Base-by-base conservation (phyloP, 2,888 invertebrate species). In the Leucania comma region DNA sequence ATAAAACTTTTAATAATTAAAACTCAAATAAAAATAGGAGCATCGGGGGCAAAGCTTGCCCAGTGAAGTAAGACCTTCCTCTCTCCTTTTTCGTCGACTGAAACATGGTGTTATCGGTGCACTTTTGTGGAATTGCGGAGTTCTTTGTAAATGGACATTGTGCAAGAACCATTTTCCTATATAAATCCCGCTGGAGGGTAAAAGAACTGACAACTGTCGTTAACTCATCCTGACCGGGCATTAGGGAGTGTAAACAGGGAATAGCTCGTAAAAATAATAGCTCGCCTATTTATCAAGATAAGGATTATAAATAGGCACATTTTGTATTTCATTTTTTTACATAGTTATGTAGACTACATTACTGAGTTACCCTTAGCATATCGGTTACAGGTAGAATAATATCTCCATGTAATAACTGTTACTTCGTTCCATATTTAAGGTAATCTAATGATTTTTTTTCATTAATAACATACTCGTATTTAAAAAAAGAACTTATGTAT, bases 1-100 rank as follows among this genome's bases (percentile, higher is more conserved):
- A 95, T 95, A 94, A 94, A 95, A 95, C 92, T 96, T 95, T 95
- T 94, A 92, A 94, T 95, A 95, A 95, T 95, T 95, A 95, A 95
- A 95, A 95, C 91, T 93, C 91, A 87, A 94, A 94, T 95, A 93
- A 95, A 95, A 95, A 94, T 93, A 91, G 89, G 88, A 89, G 90
- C 90, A 89, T 87, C 89, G 84, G 86, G 90, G 89, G 87, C 75
- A 83, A 75, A 79, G 75, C 64, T 71, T 12, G 72, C 63, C 94
- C 92, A 91, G 78, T 82, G 62, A 87, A 86, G 50, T 38, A 64
- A 78, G 92, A 86, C 51, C 91, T 86, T 38, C 73, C 71, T 66
- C 72, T 42, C 65, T 76, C 80, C 53, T 50, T 53, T 63, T 60
- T 26, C 54, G 29, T 64, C 35, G 62, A 54, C 65, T 65, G 38